Evolutionary conservation across 2,113 vertebrate species (phyloP).

Genomic region (Ondatra zibethicus): DNA sequence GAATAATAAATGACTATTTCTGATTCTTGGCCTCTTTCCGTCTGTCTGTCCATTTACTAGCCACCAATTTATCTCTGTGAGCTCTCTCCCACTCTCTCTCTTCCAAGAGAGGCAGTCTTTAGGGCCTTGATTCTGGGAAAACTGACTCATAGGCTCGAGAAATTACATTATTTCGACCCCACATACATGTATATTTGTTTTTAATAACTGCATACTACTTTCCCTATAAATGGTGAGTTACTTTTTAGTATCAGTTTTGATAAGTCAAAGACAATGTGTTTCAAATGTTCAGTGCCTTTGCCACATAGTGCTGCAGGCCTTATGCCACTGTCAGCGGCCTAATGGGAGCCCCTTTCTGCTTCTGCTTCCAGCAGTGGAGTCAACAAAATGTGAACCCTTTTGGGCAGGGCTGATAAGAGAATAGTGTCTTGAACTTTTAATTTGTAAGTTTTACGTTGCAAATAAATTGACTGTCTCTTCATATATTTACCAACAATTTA

Average conservation of each 20-base stretch:
- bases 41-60: neutral
- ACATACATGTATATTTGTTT: neutral
- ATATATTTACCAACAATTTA: neutral
- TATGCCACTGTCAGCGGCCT: neutral
- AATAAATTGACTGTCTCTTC: neutral
- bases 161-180: neutral
- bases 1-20: neutral
- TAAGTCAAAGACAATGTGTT: neutral
- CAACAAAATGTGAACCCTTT: neutral
- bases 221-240: neutral
- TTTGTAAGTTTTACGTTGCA: slow-evolving; percentile 29
- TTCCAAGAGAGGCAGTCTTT: neutral
- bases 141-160: slow-evolving; percentile 29
- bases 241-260: neutral
- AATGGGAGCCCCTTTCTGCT: neutral
- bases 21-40: neutral
- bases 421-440: neutral
- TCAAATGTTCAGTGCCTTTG: neutral
- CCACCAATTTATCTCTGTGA: neutral
- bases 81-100: neutral
- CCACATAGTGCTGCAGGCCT: neutral
- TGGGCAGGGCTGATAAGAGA: neutral
- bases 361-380: neutral
- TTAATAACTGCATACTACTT: neutral
- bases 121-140: slow-evolving; percentile 14